A percentile compares a stretch with the other conserved stretches of the same genome.
Conservation (phyloP, 2,888 invertebrate species). For the Scaptomyza parva region DNA sequence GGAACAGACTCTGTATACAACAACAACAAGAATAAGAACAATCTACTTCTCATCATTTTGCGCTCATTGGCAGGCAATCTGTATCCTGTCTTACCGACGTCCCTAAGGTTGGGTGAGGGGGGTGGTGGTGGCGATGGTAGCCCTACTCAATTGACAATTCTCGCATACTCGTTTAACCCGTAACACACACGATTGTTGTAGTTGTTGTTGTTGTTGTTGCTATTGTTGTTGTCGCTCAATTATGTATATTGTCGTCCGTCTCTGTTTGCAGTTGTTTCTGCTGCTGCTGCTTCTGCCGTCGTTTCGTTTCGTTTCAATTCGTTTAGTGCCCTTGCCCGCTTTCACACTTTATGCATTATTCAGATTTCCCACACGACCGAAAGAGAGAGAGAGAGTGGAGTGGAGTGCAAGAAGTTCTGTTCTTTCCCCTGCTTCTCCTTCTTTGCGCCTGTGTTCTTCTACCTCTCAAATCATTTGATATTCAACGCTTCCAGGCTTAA, state of each 20-base stretch:
- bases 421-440: background rate
- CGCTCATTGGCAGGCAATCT: conserved; percentile 1
- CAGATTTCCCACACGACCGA: conserved; percentile 72
- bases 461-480: conserved; percentile 33
- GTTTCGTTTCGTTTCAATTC: conserved; percentile 61
- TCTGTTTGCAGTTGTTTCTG: conserved; percentile 50
- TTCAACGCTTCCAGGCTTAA: conserved; percentile 33
- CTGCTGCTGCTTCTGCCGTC: conserved; percentile 28
- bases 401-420: conserved; percentile 15
- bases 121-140: too few relatives aligned
- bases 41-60: background rate
- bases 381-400: conserved; percentile 1
- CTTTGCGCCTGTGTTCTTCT: background rate
- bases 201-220: too few relatives aligned
- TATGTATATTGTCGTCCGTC: conserved; percentile 72
- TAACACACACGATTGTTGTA: conserved; percentile 59
- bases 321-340: conserved; percentile 75
- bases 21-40: too few relatives aligned
- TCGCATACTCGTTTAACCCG: conserved; percentile 75
- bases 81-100: conserved; percentile 21
- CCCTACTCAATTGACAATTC: conserved; percentile 75
- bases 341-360: conserved; percentile 80
- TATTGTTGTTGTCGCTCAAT: conserved; percentile 67
- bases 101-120: conserved; percentile 40
- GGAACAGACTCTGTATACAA: conserved; percentile 5